Base-by-base conservation (phyloP, 2,888 invertebrate genomes). In the Caenorhabditis zanzibari region DNA sequence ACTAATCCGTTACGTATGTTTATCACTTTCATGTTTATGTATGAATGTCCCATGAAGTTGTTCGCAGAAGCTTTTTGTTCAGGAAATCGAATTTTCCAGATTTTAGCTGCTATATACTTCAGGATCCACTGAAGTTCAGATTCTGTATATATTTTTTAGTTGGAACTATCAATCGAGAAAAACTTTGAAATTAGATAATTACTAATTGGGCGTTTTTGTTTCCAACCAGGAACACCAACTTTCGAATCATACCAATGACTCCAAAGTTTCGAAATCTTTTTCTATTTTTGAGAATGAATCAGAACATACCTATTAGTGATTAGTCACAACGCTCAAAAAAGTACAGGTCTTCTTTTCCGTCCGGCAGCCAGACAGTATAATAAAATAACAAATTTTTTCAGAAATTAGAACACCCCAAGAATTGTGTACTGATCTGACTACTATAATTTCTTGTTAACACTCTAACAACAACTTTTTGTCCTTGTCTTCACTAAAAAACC, bases 361-460 rank as follows among this genome's bases (percentile, higher is more conserved):
- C 38, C 28, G 49, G 10, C 49, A 22, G 47, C 47, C 64, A 64
- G 19, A n/a, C 47, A 47, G 54, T 54, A 26, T 26, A 12, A 56
- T 68, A 59, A 49, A 26, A 76, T 32, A 76, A 76, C 76, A 76
- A 66, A 56, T 49, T 12, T 47, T 68, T 59, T 44, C n/a, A n/a
- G 14, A 76, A 76, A 68, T 68, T 76, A 59, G 68, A 76, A 76
- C 72, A 72, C 72, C 72, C 38, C 38, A 12, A 38, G 38, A 38
- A 38, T 38, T 38, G 6, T 10, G 10, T 44, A 38, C 24, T 64
- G 47, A 26, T 64, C 64, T 41, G 3, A 19, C 38, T 41, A 14
- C 14, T 38, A 6, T 12, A 49, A 38, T 54, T 54, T 68, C 19
- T 59, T 24, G 72, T 72, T 64, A 64, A 64, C 32, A 52, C 64